These are phyloP conservation scores for Bombylius major DNA, from an alignment of 2,888 invertebrate genomes.

Conservation along the genomic window DNA sequence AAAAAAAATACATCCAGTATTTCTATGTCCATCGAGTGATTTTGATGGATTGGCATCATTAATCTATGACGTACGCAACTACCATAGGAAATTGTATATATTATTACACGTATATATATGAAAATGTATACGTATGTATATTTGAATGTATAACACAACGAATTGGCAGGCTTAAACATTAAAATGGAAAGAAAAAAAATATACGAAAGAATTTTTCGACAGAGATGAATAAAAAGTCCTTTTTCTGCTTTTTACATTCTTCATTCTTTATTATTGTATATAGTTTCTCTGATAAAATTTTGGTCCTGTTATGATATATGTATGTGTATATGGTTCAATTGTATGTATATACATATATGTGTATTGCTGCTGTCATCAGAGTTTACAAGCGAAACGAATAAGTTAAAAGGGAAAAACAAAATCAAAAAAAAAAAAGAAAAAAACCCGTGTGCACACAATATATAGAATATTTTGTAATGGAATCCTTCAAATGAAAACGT, in stretches of 20 bases:
- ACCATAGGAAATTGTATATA: constrained; percentile 22
- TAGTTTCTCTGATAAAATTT: background rate
- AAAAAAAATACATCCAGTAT: background rate
- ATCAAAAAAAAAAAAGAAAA: background rate
- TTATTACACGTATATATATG: background rate
- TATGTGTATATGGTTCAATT: background rate
- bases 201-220: background rate
- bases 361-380: too few relatives aligned
- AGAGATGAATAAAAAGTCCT: background rate
- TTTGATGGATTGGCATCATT: constrained; percentile 37
- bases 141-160: too few relatives aligned
- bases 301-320: background rate
- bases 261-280: too few relatives aligned
- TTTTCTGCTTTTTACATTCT: background rate
- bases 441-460: constrained; percentile 1
- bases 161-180: background rate
- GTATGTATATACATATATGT: too few relatives aligned
- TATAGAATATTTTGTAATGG: constrained; percentile 6
- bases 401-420: background rate
- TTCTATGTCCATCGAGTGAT: constrained; percentile 37
- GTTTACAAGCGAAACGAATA: background rate
- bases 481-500: constrained; percentile 8
- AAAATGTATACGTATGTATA: background rate
- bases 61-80: constrained; percentile 40
- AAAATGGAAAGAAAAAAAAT: background rate